These are phyloP conservation scores for Odontocolon sp. DNA, from an alignment of 2,888 invertebrate genomes.

Conservation along the genomic window DNA sequence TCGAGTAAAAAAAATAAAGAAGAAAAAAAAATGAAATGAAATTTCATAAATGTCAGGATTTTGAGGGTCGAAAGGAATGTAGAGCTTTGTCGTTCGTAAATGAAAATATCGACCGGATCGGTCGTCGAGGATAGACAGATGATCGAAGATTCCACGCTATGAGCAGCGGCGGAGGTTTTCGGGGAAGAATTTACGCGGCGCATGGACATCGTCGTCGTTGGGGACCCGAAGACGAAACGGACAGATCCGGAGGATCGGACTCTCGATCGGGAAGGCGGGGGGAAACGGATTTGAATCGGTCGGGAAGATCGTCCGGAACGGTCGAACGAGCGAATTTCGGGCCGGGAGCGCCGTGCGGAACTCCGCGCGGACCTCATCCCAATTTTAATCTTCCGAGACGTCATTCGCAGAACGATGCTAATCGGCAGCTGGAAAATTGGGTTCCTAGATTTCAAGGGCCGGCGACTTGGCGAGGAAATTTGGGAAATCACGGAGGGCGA, in stretches of 20 bases:
- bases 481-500: no score
- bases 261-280: no score
- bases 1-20: no score
- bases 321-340: neutral
- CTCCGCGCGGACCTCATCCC: slow-evolving; percentile 16
- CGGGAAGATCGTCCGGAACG: no score
- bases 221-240: slow-evolving; percentile 53
- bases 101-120: neutral
- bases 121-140: slow-evolving; percentile 14
- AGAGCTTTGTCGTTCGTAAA: no score
- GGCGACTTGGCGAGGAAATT: slow-evolving; percentile 32
- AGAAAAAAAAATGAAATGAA: no score
- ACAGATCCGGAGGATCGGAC: neutral
- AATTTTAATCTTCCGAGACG: slow-evolving; percentile 58
- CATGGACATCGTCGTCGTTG: slow-evolving; percentile 65
- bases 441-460: neutral
- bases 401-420: slow-evolving; percentile 46
- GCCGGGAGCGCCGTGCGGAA: neutral
- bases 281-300: no score
- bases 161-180: slow-evolving; percentile 71
- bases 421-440: slow-evolving; percentile 30
- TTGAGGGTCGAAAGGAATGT: neutral
- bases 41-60: neutral
- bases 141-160: slow-evolving; percentile 63
- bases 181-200: slow-evolving; percentile 73